Base-by-base conservation (phyloP, 2,113 vertebrate genomes). In the Callorhinus ursinus region DNA sequence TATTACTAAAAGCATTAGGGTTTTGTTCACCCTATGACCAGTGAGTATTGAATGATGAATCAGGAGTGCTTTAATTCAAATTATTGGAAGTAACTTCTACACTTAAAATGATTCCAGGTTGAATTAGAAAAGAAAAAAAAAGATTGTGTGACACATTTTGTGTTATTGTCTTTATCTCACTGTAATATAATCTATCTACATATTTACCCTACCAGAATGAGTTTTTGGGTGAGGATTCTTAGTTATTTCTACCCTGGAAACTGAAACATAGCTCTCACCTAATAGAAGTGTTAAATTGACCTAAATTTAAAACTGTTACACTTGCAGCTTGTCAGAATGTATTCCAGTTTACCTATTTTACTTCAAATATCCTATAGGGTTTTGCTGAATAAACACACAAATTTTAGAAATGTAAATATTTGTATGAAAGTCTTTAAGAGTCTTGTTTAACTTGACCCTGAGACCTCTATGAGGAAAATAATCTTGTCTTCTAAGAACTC, bases 281-380 rank as follows among this genome's bases (percentile, higher is more conserved):
- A 71, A 90, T 87, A 53, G 57, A 97, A 83, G 42, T 83, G n/a
- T 79, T 93, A 76, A 86, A 83, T 4, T 90, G 55, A 94, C 53
- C 57, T 71, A 89, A 92, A 85, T 90, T 94, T 94, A 72, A 65
- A 80, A 61, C 5, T 46, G 7, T 71, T 93, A 85, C 3, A 71
- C 28, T 83, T 46, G 14, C 12, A 42, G 36, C 49, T 51, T 57
- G 15, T 42, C 31, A 90, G 21, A 72, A 86, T 77, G 15, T 39
- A 53, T 88, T 61, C 18, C 61, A 53, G 24, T 71, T 95, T 94
- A 88, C 21, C 46, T 39, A 14, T 18, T 72, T 95, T 71, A 7
- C 33, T 79, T 89, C 67, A 91, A 82, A 82, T 59, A 92, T 53
- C 28, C 46, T 76, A 9, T 36, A 84, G 36, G 4, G 4, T 51